Percentiles rank a stretch among this genome's conserved stretches.
phyloP scores from a whole-genome alignment of 2,888 invertebrate species.

The Bellardia bayeri region DNA sequence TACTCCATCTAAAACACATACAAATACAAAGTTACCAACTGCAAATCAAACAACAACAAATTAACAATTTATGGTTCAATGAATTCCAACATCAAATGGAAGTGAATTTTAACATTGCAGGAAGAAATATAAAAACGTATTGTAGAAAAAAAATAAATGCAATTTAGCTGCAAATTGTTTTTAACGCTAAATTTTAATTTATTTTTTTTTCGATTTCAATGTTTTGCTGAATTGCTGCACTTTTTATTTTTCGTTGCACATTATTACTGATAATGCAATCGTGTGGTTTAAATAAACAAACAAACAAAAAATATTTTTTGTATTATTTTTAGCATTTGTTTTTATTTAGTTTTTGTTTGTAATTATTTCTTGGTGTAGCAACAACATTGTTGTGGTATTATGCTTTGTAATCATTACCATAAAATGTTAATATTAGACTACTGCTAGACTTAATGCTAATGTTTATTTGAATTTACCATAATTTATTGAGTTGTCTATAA shows the following conservation, averaged over 20 bases:
- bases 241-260: conserved; percentile 19
- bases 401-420: conserved; percentile 24
- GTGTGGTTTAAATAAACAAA: conserved; percentile 37
- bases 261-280: conserved; percentile 36
- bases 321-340: conserved; percentile 6
- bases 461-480: not conserved
- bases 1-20: not conserved
- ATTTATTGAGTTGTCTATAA: conserved; percentile 36
- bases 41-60: conserved; percentile 18
- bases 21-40: not conserved
- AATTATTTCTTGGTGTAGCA: not conserved
- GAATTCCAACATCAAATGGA: conserved; percentile 50
- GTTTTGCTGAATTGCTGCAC: not conserved
- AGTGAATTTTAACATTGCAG: conserved; percentile 40
- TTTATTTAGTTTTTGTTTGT: conserved; percentile 4
- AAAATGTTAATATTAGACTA: conserved; percentile 48
- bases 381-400: conserved; percentile 45
- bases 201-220: conserved; percentile 31
- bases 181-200: conserved; percentile 34
- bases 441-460: conserved; percentile 22
- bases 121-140: conserved; percentile 38
- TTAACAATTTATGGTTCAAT: conserved; percentile 64
- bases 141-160: conserved; percentile 14
- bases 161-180: conserved; percentile 60
- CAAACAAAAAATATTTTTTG: too few relatives aligned